Conservation (phyloP, 2,888 invertebrate genomes). For the Drosophila dives region DNA sequence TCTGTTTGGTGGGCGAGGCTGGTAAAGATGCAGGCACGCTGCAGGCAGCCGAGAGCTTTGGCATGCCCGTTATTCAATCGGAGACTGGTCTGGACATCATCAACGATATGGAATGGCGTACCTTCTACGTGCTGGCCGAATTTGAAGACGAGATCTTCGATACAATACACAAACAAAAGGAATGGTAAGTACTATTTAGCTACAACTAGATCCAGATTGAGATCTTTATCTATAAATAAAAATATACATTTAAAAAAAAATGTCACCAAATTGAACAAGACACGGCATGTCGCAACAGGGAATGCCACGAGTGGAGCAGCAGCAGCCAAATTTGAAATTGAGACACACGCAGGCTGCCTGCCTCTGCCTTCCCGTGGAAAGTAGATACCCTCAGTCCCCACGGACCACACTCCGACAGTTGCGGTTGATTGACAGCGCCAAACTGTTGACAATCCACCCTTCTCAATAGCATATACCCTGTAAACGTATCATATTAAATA, state of each 20-base stretch:
- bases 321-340: slow-evolving; percentile 71
- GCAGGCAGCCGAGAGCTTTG: slow-evolving; percentile 87
- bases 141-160: slow-evolving; percentile 90
- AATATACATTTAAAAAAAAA: slow-evolving; percentile 16
- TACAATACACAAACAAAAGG: slow-evolving; percentile 87
- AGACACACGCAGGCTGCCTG: slow-evolving; percentile 62
- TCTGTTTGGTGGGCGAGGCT: slow-evolving; percentile 88
- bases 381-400: background rate
- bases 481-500: background rate
- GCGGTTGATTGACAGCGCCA: slow-evolving; percentile 67
- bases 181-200: slow-evolving; percentile 85
- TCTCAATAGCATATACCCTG: slow-evolving; percentile 9
- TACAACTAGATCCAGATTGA: background rate
- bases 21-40: slow-evolving; percentile 86
- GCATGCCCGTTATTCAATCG: slow-evolving; percentile 88
- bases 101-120: slow-evolving; percentile 87
- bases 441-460: slow-evolving; percentile 27
- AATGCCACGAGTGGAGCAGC: slow-evolving; percentile 48
- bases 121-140: slow-evolving; percentile 89
- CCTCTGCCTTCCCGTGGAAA: background rate
- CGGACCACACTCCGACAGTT: background rate
- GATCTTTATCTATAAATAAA: slow-evolving; percentile 17
- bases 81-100: slow-evolving; percentile 87
- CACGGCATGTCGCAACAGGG: slow-evolving; percentile 44
- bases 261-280: slow-evolving; percentile 47